Base-by-base conservation (phyloP, 1,140 invertebrate genomes). In the Monomorium pharaonis region DNA sequence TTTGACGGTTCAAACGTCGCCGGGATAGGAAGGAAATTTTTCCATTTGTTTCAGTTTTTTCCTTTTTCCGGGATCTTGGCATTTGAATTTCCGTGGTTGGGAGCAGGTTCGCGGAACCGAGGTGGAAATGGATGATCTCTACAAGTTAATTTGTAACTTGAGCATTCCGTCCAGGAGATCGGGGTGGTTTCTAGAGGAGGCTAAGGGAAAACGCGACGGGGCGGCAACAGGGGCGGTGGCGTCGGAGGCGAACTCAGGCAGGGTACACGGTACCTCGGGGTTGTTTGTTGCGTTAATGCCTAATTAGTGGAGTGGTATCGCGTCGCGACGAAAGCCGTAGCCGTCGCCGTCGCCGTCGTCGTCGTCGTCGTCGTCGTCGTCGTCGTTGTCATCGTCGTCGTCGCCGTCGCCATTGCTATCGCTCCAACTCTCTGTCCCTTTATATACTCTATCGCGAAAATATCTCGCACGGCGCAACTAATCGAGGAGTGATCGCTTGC, bases 61-160 rank as follows among this genome's bases (percentile, higher is more conserved):
- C 30, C 27, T 10, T 24, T 24, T 74, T 49, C 33, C 21, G 10
- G n/a, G 30, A 21, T 24, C 60, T 81, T 67, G 62, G 76, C 62
- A 84, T 85, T 92, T 92, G 89, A 89, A 90, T 89, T 90, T 86
- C 84, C 62, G 84, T 49, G 80, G 85, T 86, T 56, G 85, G 27
- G 75, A 88, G 81, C 84, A 88, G 24, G 18, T 56, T 86, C 86
- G 85, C 87, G 69, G 84, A 80, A 90, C 85, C 72, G 91, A 92
- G 91, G 84, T 93, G 91, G 89, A 92, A 94, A 93, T 86, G 92
- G 92, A 93, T 93, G 91, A 94, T 94, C 93, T 94, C 94, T 92
- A 92, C 91, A 92, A 94, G 93, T 94, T 94, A 94, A 94, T 94
- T 94, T 94, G 94, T 94, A 94, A 94, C 93, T 93, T 91, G 94